Evolutionary conservation across 2,888 invertebrate species (phyloP), one percentile per base, ranked within the genome.

Genomic region (Bellardia bayeri): DNA sequence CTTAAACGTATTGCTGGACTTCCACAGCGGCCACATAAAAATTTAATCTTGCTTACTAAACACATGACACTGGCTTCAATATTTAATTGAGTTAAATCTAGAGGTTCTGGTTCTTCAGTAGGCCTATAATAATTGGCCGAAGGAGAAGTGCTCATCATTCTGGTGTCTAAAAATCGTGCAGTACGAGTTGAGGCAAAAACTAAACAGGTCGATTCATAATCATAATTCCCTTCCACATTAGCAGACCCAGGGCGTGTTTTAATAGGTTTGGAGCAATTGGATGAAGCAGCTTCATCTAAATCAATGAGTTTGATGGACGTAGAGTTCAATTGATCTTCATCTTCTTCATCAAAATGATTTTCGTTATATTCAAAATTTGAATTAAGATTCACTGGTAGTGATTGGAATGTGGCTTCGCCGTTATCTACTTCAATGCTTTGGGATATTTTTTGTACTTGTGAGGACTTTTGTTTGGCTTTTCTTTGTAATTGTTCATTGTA

Each of bases 51-150:
- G 90, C 97, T 97, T 37, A 97, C 96, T 88, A 98, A 94, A 92
- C 97, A 97, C 95, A 98, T 97, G 7, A 97, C 96, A 91, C 97
- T 97, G 0, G 97, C 98, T 93, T 98, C 97, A 76, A 97, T 97
- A 91, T 98, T 98, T 56, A 98, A 93, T 90, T 97, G 96, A 0
- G 97, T 97, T 85, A 98, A 94, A 92, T 98, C 98, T 95, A 97
- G 96, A 0, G 97, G 97, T 91, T 97, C 97, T 0, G 97, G 97
- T 91, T 97, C 97, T 91, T 97, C 97, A 0, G 96, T 96, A 0
- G 96, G 96, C 87, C 96, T 95, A 91, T 97, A 97, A 92, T 96
- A 97, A 93, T 97, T 96, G 2, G 96, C 96, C 16, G 96, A 96
- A 13, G 94, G 94, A 23, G 93, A 93, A 6, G 93, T 92, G 72